A percentile compares a stretch with the other conserved stretches of the same genome.
phyloP scores from a whole-genome alignment of 2,797 vertebrate species.

The Rhyacichthys aspro region DNA sequence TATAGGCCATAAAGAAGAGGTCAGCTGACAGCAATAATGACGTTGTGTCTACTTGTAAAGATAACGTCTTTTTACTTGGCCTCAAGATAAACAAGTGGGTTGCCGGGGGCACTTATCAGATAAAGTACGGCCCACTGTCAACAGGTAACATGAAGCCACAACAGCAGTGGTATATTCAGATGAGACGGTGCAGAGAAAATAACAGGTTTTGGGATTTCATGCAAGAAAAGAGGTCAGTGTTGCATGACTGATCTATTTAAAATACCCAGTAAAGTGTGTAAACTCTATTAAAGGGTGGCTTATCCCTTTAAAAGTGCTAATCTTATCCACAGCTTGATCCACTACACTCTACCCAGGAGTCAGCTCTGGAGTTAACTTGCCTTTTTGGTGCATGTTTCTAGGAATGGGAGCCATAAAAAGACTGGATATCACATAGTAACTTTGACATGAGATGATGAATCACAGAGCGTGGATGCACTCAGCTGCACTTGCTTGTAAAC shows the following conservation, averaged over 20 bases:
- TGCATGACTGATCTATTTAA: not conserved
- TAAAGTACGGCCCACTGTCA: too few relatives aligned
- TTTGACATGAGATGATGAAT: not conserved
- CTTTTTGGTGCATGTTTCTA: not conserved
- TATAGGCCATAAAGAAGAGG: not conserved
- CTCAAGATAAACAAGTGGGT: not conserved
- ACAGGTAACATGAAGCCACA: not conserved
- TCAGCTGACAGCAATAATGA: not conserved
- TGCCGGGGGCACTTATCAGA: too few relatives aligned
- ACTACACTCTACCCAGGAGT: not conserved
- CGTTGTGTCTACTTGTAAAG: not conserved
- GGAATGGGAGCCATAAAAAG: slow-evolving; percentile 6
- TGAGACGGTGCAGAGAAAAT: not conserved
- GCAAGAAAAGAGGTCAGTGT: not conserved
- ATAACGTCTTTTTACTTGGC: not conserved
- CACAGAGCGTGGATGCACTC: not conserved
- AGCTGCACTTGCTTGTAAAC: too few relatives aligned
- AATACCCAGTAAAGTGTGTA: slow-evolving; percentile 13
- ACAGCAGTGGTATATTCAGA: not conserved
- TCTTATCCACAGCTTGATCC: slow-evolving; percentile 11
- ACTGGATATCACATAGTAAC: not conserved
- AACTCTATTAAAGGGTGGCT: slow-evolving; percentile 36
- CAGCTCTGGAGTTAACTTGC: slow-evolving; percentile 1
- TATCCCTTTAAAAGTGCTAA: slow-evolving; percentile 37
- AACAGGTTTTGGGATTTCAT: slow-evolving; percentile 6